Evolutionary conservation across 2,113 vertebrate species (phyloP), one percentile per base, ranked within the genome.

Genomic region (Hassar affinis): DNA sequence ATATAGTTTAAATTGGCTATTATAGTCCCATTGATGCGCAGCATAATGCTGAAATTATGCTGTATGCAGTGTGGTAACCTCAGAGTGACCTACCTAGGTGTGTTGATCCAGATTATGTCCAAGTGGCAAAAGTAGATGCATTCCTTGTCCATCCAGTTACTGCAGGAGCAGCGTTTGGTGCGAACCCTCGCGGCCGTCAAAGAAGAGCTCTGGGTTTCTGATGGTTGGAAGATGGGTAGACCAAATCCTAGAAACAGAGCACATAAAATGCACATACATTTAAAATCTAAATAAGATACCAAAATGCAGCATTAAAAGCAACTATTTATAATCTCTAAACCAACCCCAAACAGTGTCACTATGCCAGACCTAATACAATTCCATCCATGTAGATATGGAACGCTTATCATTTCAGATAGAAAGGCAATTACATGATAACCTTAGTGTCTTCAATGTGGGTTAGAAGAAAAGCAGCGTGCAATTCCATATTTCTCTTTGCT

Each of bases 41-140:
- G 35, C 17, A 35, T 42, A 20, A 42, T 42, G 66, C 25, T n/a
- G 42, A 47, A 54, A 35, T 52, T 8, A 74, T 10, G 18, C 11
- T 87, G 6, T 81, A 30, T 49, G n/a, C 22, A 11, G 35, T 57
- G 33, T 25, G 27, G 57, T 62, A 35, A 15, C 27, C 47, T 47
- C 17, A n/a, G 11, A 15, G 1, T 74, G 27, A 25, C 91, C 96
- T 83, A 98, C 98, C 95, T 96, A 0, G 97, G 96, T 0, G 97
- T 97, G 92, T 98, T 99, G 90, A 99, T 92, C 98, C 97, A 99
- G 94, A 99, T 98, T 85, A 99, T 98, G 85, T 98, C 98, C 91
- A 99, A 93, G 90, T 99, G 98, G 89, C 98, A 99, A 92, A 99
- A 99, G 91, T 99, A 99, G 89, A 99, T 95, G 80, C 98, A 99